A percentile compares a stretch with the other conserved stretches of the same genome.
Conservation (phyloP, 2,113 vertebrate species). For the Sorex araneus region DNA sequence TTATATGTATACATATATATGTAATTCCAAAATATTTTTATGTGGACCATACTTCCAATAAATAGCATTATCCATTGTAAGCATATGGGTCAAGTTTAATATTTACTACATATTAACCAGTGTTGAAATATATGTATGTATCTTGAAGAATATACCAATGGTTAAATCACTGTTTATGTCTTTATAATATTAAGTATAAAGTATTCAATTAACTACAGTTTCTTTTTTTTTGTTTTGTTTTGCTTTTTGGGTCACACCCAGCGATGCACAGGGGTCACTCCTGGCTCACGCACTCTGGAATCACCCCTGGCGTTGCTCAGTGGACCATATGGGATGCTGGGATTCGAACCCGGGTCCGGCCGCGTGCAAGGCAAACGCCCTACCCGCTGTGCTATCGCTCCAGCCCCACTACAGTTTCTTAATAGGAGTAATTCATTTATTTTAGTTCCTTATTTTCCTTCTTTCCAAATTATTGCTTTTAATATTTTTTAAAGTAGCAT, state of each 20-base stretch:
- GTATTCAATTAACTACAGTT: neutral
- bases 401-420: neutral
- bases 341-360: no score
- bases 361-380: no score
- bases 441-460: neutral
- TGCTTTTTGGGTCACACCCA: no score
- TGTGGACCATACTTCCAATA: no score
- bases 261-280: no score
- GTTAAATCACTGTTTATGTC: neutral
- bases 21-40: no score
- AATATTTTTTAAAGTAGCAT: neutral
- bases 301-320: no score
- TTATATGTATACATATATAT: no score
- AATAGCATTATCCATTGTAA: neutral
- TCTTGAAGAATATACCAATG: neutral
- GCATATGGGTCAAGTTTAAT: neutral
- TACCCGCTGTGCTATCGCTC: no score
- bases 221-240: no score
- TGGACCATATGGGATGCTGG: no score
- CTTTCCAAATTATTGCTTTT: neutral
- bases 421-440: neutral
- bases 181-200: conserved; percentile 35
- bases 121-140: neutral
- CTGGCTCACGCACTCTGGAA: no score
- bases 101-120: neutral